phyloP scores from a whole-genome alignment of 1,140 invertebrate species.

The Calycopis cecrops region DNA sequence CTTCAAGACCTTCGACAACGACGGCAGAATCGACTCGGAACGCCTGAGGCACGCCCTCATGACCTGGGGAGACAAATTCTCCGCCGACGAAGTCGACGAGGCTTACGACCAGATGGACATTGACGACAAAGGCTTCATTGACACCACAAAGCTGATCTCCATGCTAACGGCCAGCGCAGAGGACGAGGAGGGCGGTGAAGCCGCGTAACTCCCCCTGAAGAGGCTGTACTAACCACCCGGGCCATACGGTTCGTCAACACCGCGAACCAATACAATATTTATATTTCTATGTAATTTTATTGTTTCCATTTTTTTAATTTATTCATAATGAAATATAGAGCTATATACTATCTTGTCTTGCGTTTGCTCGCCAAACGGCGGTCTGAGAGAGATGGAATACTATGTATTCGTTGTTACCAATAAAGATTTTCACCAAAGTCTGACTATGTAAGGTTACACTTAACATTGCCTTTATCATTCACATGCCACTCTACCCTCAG shows the following conservation, averaged over 20 bases:
- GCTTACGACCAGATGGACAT: constrained; percentile 97
- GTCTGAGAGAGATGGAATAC: constrained; percentile 42
- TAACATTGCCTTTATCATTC: constrained; percentile 44
- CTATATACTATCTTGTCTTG: constrained; percentile 60
- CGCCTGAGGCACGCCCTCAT: constrained; percentile 94
- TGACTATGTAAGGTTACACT: constrained; percentile 51
- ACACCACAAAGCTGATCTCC: constrained; percentile 90
- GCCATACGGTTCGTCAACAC: constrained; percentile 24
- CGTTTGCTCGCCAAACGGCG: constrained; percentile 32
- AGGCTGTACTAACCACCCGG: constrained; percentile 42
- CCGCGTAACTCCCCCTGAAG: constrained; percentile 68
- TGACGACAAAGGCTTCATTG: constrained; percentile 94
- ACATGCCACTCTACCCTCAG: constrained; percentile 28
- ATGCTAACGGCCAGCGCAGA: constrained; percentile 90
- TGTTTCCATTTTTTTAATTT: constrained; percentile 73
- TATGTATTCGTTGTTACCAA: constrained; percentile 62
- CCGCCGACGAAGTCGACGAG: constrained; percentile 93
- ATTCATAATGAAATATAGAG: constrained; percentile 74
- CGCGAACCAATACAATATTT: constrained; percentile 45
- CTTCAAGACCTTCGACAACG: constrained; percentile 96
- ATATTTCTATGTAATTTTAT: constrained; percentile 69
- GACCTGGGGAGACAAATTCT: constrained; percentile 98
- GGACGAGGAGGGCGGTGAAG: constrained; percentile 82
- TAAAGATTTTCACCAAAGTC: constrained; percentile 58
- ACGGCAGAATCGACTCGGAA: constrained; percentile 91